phyloP scores from a whole-genome alignment of 1,140 invertebrate genomes.

The Saccostrea echinata region DNA sequence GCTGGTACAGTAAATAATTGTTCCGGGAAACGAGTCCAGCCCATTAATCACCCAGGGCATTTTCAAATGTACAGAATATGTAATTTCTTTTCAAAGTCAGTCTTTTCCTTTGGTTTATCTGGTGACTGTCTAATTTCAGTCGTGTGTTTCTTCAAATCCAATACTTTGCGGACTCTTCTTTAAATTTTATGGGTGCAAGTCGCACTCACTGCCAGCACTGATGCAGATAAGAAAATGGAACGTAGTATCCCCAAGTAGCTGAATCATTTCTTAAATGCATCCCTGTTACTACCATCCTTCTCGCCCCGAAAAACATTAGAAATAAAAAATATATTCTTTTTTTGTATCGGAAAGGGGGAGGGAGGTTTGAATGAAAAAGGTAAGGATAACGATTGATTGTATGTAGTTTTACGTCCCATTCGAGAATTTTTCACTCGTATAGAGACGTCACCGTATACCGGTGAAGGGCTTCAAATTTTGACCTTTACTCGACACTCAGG shows the following conservation, averaged over 20 bases:
- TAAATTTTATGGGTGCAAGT: constrained; percentile 1
- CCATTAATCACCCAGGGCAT: constrained; percentile 25
- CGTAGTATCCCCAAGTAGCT: constrained; percentile 17
- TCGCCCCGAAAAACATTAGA: not conserved
- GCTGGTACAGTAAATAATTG: constrained; percentile 27
- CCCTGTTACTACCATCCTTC: not conserved
- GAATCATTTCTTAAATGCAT: constrained; percentile 21
- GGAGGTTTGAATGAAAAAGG: too few relatives aligned
- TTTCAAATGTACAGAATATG: not conserved
- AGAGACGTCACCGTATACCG: too few relatives aligned
- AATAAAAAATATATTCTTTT: not conserved
- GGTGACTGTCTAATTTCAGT: constrained; percentile 22
- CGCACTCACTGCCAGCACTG: constrained; percentile 26
- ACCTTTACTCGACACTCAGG: too few relatives aligned
- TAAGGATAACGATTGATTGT: too few relatives aligned
- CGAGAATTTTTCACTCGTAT: too few relatives aligned
- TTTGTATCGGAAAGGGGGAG: too few relatives aligned
- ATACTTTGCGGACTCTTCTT: constrained; percentile 31
- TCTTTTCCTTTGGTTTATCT: constrained; percentile 39
- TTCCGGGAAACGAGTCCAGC: not conserved
- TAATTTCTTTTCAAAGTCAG: constrained; percentile 30
- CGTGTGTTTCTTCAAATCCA: constrained; percentile 15
- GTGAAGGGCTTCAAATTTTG: too few relatives aligned
- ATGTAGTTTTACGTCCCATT: too few relatives aligned
- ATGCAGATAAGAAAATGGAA: constrained; percentile 2